phyloP scores from a whole-genome alignment of 2,113 vertebrate species.

The Columba janthina region DNA sequence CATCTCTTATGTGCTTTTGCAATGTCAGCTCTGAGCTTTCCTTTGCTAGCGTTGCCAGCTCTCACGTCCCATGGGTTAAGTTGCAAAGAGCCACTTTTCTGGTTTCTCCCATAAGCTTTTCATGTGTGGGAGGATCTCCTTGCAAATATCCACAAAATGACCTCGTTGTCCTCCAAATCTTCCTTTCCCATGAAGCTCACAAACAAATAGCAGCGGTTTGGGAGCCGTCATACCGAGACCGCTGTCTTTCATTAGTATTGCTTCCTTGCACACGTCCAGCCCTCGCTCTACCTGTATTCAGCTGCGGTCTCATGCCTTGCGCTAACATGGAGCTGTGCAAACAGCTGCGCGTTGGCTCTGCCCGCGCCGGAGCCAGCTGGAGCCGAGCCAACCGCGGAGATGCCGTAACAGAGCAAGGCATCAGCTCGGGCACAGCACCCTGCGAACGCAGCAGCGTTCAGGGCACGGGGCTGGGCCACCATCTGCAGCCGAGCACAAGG shows the following conservation, averaged over 20 bases:
- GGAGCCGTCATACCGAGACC: accelerated
- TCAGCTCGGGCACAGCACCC: accelerated
- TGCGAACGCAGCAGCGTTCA: accelerated
- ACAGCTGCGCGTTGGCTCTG: neutral
- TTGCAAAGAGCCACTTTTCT: slow-evolving; percentile 44
- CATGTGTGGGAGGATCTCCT: slow-evolving; percentile 20
- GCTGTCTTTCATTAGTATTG: accelerated
- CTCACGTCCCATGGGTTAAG: slow-evolving; percentile 8
- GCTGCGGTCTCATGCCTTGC: neutral
- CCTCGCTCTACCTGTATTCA: neutral
- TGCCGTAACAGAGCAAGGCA: accelerated
- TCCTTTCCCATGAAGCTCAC: neutral
- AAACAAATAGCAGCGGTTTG: neutral
- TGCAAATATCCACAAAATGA: neutral
- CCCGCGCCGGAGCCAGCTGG: neutral
- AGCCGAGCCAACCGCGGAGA: accelerated
- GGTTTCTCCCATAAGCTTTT: slow-evolving; percentile 8
- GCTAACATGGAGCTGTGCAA: neutral
- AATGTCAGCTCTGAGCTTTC: neutral
- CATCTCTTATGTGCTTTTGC: slow-evolving; percentile 35
- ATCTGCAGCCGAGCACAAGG: neutral
- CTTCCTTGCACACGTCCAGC: accelerated
- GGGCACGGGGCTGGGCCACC: accelerated
- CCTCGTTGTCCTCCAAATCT: neutral
- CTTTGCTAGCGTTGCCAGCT: neutral